Percentiles rank a stretch among this genome's conserved stretches.
Conservation (phyloP, 2,797 vertebrate genomes). For the Phylloscopus collybita region DNA sequence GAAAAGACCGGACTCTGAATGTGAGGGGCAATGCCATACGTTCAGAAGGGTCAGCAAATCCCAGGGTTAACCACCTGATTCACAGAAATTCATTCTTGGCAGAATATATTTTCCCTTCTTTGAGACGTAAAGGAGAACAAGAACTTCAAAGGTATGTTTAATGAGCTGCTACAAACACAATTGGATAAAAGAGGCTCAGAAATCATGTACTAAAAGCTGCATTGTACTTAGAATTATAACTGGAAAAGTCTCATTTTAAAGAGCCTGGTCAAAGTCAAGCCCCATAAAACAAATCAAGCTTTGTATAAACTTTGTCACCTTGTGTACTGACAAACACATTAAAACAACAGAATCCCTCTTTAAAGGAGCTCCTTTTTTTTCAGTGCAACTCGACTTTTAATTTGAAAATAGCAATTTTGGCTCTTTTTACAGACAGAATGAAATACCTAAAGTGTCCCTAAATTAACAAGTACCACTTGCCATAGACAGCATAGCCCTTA, state of each 20-base stretch:
- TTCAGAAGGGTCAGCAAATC: neutral
- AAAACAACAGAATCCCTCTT: slow-evolving; percentile 16
- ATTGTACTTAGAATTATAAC: slow-evolving; percentile 51
- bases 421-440: slow-evolving; percentile 68
- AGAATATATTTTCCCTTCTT: slow-evolving; percentile 61
- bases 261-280: slow-evolving; percentile 40
- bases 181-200: slow-evolving; percentile 52
- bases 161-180: slow-evolving; percentile 59
- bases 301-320: slow-evolving; percentile 55
- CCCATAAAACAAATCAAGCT: slow-evolving; percentile 65
- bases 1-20: neutral
- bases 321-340: slow-evolving; percentile 41
- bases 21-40: neutral
- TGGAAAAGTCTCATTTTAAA: slow-evolving; percentile 55
- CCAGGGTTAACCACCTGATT: slow-evolving; percentile 50
- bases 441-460: slow-evolving; percentile 75
- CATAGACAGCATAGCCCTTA: slow-evolving; percentile 86
- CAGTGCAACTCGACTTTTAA: slow-evolving; percentile 12
- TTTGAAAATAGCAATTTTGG: slow-evolving; percentile 64
- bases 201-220: slow-evolving; percentile 60
- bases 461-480: slow-evolving; percentile 79
- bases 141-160: slow-evolving; percentile 68
- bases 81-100: slow-evolving; percentile 62
- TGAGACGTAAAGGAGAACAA: slow-evolving; percentile 22
- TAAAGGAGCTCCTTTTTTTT: neutral